phyloP scores from a whole-genome alignment of 2,888 invertebrate species.

The Nebria brevicollis region DNA sequence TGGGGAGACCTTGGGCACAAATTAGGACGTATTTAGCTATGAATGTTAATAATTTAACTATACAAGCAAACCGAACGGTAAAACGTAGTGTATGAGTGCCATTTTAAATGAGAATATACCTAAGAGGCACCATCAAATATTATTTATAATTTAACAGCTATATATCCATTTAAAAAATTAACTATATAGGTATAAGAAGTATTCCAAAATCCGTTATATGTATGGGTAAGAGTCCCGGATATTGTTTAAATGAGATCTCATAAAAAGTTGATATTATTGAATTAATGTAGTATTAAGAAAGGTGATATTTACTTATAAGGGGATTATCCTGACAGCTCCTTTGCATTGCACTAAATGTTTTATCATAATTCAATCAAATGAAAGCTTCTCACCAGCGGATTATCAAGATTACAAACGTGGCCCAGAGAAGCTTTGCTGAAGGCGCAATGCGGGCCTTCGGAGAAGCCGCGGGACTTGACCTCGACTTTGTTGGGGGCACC shows the following conservation, averaged over 20 bases:
- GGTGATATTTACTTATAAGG: constrained; percentile 35
- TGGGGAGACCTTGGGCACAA: too few species aligned
- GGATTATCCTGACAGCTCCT: constrained; percentile 34
- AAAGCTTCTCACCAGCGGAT: constrained; percentile 63
- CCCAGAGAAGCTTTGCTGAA: constrained; percentile 60
- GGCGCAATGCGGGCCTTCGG: constrained; percentile 76
- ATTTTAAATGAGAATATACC: too few species aligned
- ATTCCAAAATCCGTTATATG: too few species aligned
- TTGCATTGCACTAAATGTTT: constrained; percentile 30
- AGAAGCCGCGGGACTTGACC: constrained; percentile 65
- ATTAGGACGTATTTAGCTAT: too few species aligned
- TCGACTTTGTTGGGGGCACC: constrained; percentile 36
- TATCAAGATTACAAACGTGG: constrained; percentile 65
- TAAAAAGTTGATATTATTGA: constrained; percentile 9
- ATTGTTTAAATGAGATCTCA: background rate
- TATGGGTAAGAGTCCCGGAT: too few species aligned
- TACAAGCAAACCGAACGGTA: too few species aligned
- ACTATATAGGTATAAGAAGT: too few species aligned
- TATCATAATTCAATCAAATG: constrained; percentile 22
- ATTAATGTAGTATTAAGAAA: constrained; percentile 31
- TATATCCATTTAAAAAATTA: too few species aligned
- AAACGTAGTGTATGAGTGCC: too few species aligned
- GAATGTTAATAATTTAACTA: too few species aligned
- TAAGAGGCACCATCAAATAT: too few species aligned
- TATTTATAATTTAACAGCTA: too few species aligned